These are phyloP conservation scores for Epiblema foenella DNA, from an alignment of 2,888 invertebrate genomes.

Conservation along the genomic window DNA sequence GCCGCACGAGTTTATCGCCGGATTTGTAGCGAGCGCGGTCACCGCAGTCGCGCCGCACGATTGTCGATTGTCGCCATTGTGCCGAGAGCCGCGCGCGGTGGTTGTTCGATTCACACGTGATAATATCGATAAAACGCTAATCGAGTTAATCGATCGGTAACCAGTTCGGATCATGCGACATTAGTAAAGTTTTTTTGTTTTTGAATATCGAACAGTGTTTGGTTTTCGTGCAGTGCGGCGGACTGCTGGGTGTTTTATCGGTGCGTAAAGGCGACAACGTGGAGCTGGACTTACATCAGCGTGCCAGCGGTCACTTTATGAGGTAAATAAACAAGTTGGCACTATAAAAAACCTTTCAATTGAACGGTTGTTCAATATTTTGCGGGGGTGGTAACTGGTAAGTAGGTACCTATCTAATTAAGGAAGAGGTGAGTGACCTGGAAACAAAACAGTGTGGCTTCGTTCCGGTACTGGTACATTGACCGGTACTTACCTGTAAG, in stretches of 20 bases:
- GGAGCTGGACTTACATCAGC: constrained; percentile 91
- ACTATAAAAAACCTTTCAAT: constrained; percentile 20
- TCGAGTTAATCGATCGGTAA: constrained; percentile 67
- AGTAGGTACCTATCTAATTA: background rate
- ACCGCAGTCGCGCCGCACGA: constrained; percentile 80
- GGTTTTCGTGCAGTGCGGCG: constrained; percentile 65
- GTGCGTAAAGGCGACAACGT: constrained; percentile 84
- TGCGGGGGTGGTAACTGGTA: background rate
- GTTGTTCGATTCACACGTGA: constrained; percentile 71
- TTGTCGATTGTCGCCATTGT: constrained; percentile 84
- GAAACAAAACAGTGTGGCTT: constrained; percentile 34
- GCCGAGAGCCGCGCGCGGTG: constrained; percentile 71
- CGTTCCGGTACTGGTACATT: constrained; percentile 11
- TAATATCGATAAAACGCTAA: constrained; percentile 63
- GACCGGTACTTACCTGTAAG: constrained; percentile 4
- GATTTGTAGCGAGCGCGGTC: constrained; percentile 79
- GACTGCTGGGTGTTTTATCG: constrained; percentile 57
- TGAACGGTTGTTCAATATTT: constrained; percentile 6
- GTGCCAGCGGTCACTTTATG: constrained; percentile 91
- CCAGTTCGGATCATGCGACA: constrained; percentile 56
- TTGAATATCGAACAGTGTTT: constrained; percentile 54
- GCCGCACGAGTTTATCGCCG: constrained; percentile 75
- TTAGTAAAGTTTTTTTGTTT: constrained; percentile 48
- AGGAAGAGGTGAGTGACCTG: constrained; percentile 24
- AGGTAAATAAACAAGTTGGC: constrained; percentile 74